Evolutionary conservation across 2,113 vertebrate genomes (phyloP).

Genomic region (Struthio camelus): DNA sequence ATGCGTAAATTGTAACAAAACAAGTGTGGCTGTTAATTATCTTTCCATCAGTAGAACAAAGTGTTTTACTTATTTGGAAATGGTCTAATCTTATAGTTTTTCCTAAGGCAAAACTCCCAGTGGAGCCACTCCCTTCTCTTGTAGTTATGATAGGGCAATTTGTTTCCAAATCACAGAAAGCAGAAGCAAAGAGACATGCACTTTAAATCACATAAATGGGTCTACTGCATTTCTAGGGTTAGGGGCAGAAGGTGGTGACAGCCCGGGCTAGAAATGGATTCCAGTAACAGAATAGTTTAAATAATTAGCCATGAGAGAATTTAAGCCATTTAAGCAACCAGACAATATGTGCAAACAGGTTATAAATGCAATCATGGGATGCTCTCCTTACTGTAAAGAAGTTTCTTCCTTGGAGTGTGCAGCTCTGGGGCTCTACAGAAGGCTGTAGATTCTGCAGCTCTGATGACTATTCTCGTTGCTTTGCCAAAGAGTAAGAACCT

Average conservation of each 20-base stretch:
- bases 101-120: not conserved
- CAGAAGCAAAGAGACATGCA: not conserved
- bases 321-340: not conserved
- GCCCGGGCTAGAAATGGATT: not conserved
- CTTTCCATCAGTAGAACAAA: constrained; percentile 1
- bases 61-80: constrained; percentile 25
- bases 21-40: constrained; percentile 3
- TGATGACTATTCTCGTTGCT: not conserved
- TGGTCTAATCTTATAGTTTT: not conserved
- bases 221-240: not conserved
- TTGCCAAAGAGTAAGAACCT: not conserved
- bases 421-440: not conserved
- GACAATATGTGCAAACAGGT: not conserved
- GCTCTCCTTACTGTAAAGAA: not conserved
- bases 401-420: not conserved
- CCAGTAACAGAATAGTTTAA: not conserved
- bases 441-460: not conserved
- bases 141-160: not conserved
- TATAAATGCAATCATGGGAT: not conserved
- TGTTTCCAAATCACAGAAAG: not conserved
- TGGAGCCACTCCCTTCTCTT: constrained; percentile 24
- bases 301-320: not conserved
- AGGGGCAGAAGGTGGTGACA: not conserved
- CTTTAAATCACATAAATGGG: not conserved
- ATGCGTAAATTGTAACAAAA: not conserved